A percentile compares a stretch with the other conserved stretches of the same genome.
These are phyloP conservation scores for Lophotis ruficrista DNA, from an alignment of 2,113 vertebrate genomes.

Conservation along the genomic window DNA sequence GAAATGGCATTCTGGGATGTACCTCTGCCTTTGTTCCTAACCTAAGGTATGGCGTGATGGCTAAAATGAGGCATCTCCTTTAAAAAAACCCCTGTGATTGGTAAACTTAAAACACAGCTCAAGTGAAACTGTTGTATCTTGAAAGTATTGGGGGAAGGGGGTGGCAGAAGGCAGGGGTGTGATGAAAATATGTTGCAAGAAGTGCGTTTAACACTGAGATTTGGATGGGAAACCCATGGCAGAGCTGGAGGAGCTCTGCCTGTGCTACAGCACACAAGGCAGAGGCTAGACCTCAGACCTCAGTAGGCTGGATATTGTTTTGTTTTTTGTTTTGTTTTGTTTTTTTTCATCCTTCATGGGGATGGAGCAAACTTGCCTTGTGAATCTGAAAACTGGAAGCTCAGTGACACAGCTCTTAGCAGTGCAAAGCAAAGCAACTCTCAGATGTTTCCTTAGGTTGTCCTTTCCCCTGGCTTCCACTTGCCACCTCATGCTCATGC, in stretches of 20 bases:
- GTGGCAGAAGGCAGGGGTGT: fast-evolving
- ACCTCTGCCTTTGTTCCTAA: no score
- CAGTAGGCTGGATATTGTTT: neutral
- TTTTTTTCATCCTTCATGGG: neutral
- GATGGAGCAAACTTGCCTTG: neutral
- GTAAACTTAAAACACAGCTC: neutral
- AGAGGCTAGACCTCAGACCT: no score
- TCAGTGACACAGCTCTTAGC: neutral
- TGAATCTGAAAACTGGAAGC: neutral
- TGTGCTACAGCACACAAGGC: neutral
- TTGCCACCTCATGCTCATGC: neutral
- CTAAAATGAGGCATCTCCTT: neutral
- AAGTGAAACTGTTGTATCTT: neutral
- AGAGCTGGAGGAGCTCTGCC: neutral
- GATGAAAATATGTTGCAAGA: neutral
- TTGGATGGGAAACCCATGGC: neutral
- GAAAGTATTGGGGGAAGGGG: neutral
- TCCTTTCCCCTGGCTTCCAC: neutral
- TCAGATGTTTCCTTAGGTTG: neutral
- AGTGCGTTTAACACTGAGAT: fast-evolving
- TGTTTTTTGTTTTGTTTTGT: no score
- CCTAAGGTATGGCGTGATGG: fast-evolving
- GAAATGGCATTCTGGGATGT: neutral
- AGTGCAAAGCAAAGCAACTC: neutral
- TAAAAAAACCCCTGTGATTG: neutral